These are phyloP conservation scores for Narcine bancroftii DNA, from an alignment of 2,113 vertebrate genomes.

Conservation along the genomic window DNA sequence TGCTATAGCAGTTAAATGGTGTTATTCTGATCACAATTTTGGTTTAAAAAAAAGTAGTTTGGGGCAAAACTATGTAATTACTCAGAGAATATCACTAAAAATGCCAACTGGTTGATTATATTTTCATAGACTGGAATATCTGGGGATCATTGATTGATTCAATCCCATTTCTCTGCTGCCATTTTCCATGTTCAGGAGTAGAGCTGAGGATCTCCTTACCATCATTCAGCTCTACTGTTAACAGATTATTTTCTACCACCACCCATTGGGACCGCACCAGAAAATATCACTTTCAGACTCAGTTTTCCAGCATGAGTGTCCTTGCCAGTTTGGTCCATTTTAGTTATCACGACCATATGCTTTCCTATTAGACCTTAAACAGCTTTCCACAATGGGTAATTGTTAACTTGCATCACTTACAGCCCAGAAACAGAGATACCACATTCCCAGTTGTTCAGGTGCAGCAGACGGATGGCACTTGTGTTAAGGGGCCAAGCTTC, in stretches of 20 bases:
- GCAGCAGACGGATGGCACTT: too few relatives aligned
- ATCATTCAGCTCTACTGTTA: neutral
- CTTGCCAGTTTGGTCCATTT: neutral
- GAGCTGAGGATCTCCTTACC: neutral
- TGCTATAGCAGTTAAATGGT: too few relatives aligned
- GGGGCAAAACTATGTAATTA: neutral
- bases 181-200: neutral
- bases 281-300: neutral
- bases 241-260: neutral
- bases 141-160: neutral
- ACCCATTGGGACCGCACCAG: neutral
- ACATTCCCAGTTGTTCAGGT: too few relatives aligned
- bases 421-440: too few relatives aligned
- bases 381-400: too few relatives aligned
- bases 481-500: too few relatives aligned
- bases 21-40: too few relatives aligned
- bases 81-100: neutral
- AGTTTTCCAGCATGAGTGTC: neutral
- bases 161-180: neutral
- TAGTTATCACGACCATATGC: neutral
- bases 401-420: too few relatives aligned
- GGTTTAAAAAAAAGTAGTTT: too few relatives aligned
- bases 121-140: neutral
- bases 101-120: neutral
- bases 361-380: neutral